Conservation (phyloP, 1,140 invertebrate species). For the Aricia agestis region DNA sequence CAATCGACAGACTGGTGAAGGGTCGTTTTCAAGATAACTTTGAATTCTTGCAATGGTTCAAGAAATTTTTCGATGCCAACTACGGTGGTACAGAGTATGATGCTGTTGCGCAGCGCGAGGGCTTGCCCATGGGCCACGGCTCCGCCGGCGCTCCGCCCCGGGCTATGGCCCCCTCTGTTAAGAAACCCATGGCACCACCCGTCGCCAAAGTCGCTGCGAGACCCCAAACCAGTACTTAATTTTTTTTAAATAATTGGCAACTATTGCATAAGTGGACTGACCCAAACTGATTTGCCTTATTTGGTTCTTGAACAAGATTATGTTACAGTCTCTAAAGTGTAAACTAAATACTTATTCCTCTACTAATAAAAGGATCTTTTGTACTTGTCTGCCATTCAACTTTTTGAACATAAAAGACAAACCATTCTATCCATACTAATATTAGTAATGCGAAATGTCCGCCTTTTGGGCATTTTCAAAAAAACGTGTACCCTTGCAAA, state of each 20-base stretch:
- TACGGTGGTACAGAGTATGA: slow-evolving; percentile 95
- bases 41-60: slow-evolving; percentile 99
- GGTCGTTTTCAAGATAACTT: slow-evolving; percentile 98
- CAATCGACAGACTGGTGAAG: slow-evolving; percentile 93
- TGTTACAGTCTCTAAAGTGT: no score
- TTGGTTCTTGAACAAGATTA: neutral
- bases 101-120: slow-evolving; percentile 88
- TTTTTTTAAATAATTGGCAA: slow-evolving; percentile 21
- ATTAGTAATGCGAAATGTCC: no score
- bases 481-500: no score
- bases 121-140: slow-evolving; percentile 86
- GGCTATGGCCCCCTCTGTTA: slow-evolving; percentile 66
- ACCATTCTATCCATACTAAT: no score
- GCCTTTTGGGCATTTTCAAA: no score
- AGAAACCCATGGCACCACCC: slow-evolving; percentile 61
- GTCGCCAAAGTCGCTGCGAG: slow-evolving; percentile 74
- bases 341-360: no score
- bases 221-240: slow-evolving; percentile 76
- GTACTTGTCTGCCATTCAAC: no score
- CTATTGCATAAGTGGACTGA: neutral
- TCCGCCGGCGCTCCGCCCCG: slow-evolving; percentile 76
- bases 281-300: neutral
- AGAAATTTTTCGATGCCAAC: slow-evolving; percentile 99
- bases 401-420: no score
- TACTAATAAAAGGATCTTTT: no score